A percentile compares a stretch with the other conserved stretches of the same genome.
Evolutionary conservation across 2,888 invertebrate species (phyloP).

Genomic region (Prenolepis imparis): DNA sequence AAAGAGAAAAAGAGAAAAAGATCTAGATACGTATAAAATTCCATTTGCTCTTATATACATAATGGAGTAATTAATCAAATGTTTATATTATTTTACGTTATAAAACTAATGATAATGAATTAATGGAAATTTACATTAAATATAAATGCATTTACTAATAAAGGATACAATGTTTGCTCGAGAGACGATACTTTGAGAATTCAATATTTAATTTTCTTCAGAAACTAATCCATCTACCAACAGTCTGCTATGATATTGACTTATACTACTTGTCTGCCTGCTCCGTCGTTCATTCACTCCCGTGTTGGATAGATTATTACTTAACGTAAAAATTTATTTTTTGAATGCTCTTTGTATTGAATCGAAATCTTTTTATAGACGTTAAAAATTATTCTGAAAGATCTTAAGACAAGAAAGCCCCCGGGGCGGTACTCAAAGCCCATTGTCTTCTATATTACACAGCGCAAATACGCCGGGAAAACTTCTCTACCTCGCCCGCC

Average conservation of each 20-base stretch:
- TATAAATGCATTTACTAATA: background rate
- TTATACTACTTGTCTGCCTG: constrained; percentile 17
- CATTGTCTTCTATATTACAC: constrained; percentile 48
- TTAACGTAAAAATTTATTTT: background rate
- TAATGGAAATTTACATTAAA: background rate
- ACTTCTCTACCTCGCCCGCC: constrained; percentile 28
- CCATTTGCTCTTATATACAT: background rate
- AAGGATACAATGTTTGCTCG: background rate
- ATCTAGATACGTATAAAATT: background rate
- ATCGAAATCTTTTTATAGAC: constrained; percentile 25
- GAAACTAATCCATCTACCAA: background rate
- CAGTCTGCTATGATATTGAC: background rate
- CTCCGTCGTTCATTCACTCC: background rate
- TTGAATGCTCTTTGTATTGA: background rate
- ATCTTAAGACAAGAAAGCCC: constrained; percentile 6
- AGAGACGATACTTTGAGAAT: background rate
- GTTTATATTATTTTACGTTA: background rate
- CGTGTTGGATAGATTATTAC: background rate
- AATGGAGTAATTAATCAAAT: constrained; percentile 6
- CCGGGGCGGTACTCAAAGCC: constrained; percentile 15
- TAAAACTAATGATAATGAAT: background rate
- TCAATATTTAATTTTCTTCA: background rate
- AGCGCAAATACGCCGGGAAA: constrained; percentile 35
- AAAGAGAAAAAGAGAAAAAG: background rate
- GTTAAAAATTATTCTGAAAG: constrained; percentile 40